phyloP scores from a whole-genome alignment of 2,888 invertebrate species.

The Nemoura dubitans region DNA sequence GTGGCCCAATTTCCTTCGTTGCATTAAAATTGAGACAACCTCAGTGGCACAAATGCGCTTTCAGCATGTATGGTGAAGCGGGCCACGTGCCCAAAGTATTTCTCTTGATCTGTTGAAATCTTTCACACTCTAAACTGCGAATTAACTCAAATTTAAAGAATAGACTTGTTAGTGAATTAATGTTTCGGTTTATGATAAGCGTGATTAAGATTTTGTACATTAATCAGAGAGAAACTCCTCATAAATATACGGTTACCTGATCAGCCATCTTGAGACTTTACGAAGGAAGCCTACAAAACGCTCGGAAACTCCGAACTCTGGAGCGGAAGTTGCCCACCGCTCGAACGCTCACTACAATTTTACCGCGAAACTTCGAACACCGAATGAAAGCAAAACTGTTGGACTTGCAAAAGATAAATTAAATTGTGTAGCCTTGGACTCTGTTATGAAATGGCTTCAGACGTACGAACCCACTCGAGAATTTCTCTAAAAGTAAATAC shows the following conservation, averaged over 20 bases:
- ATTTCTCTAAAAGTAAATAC: too few species aligned
- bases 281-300: neutral
- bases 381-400: too few species aligned
- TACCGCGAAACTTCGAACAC: too few species aligned
- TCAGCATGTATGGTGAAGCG: neutral
- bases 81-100: neutral
- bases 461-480: too few species aligned
- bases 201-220: neutral
- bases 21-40: too few species aligned
- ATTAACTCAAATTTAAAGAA: neutral
- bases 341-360: neutral
- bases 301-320: neutral
- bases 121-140: too few species aligned
- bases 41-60: too few species aligned
- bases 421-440: too few species aligned
- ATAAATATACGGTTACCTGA: neutral
- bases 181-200: neutral
- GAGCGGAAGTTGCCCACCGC: neutral
- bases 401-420: too few species aligned
- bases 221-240: neutral
- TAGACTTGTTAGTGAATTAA: neutral
- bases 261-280: slow-evolving; percentile 7
- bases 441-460: too few species aligned
- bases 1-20: too few species aligned
- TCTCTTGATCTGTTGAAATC: neutral